A percentile compares a stretch with the other conserved stretches of the same genome.
Conservation (phyloP, 2,888 invertebrate genomes). For the Dasypolia templi region DNA sequence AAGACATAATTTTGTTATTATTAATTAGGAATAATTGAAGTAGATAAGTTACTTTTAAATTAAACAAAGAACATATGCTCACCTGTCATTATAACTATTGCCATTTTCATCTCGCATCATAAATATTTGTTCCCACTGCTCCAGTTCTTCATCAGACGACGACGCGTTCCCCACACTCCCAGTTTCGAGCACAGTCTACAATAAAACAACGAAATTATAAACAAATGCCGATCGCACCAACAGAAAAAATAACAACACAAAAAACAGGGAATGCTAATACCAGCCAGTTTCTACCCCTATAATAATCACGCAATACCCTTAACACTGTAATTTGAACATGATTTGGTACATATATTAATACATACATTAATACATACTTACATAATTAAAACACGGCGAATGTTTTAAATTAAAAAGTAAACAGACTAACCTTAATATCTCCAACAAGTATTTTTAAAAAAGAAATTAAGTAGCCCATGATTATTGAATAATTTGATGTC, state of each 20-base stretch:
- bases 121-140: constrained; percentile 95
- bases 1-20: too few relatives aligned
- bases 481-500: constrained; percentile 13
- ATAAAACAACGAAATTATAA: constrained; percentile 31
- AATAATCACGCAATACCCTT: constrained; percentile 38
- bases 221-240: constrained; percentile 12
- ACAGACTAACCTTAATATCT: constrained; percentile 70
- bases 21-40: background rate
- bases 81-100: constrained; percentile 91
- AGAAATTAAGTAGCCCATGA: constrained; percentile 71
- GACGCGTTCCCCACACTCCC: constrained; percentile 91
- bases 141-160: constrained; percentile 93
- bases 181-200: constrained; percentile 93
- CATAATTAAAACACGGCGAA: background rate
- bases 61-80: constrained; percentile 58
- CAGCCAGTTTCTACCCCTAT: constrained; percentile 6
- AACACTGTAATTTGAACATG: constrained; percentile 36
- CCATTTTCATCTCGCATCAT: constrained; percentile 93
- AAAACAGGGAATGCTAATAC: constrained; percentile 12
- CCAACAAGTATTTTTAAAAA: constrained; percentile 66
- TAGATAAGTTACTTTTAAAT: background rate
- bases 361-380: constrained; percentile 2
- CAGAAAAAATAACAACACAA: constrained; percentile 16
- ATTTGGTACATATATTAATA: constrained; percentile 33
- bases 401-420: constrained; percentile 8